Conservation (phyloP, 2,113 vertebrate genomes). For the Gnathonemus echidnorhynchus region DNA sequence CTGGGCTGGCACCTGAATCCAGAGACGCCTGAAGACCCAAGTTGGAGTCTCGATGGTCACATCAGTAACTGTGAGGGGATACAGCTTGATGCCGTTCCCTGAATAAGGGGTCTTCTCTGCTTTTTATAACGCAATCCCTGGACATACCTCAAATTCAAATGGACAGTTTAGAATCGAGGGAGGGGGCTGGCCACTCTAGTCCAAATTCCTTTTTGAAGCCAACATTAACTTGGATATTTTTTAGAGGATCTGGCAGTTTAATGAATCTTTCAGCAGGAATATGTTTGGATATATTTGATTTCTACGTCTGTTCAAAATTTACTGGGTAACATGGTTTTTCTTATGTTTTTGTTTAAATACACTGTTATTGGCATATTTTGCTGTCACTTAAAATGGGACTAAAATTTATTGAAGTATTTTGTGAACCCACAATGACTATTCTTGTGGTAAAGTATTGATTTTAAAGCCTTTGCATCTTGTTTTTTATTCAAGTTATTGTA, state of each 20-base stretch:
- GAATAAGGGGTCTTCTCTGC: conserved; percentile 52
- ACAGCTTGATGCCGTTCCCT: conserved; percentile 58
- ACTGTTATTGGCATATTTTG: conserved; percentile 4
- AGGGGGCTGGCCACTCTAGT: background rate
- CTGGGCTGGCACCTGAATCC: conserved; percentile 57
- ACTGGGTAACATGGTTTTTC: background rate
- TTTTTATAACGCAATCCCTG: conserved; percentile 50
- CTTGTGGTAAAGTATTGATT: conserved; percentile 13
- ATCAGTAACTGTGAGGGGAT: conserved; percentile 48
- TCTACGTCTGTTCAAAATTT: background rate
- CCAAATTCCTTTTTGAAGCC: background rate
- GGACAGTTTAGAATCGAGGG: conserved; percentile 43
- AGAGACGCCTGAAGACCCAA: conserved; percentile 61
- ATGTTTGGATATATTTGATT: background rate
- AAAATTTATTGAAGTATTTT: background rate
- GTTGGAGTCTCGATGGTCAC: conserved; percentile 48
- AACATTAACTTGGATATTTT: background rate
- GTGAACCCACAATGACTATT: background rate
- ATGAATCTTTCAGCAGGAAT: background rate
- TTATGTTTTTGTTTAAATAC: conserved; percentile 12
- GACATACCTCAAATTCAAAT: conserved; percentile 48
- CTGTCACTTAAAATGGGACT: conserved; percentile 1
- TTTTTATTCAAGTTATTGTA: background rate
- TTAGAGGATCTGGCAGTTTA: background rate
- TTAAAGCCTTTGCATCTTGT: background rate